These are phyloP conservation scores for Hydractinia symbiolongicarpus DNA, from an alignment of 30 jellyfish, hydroid and myxozoan genomes.

Conservation along the genomic window DNA sequence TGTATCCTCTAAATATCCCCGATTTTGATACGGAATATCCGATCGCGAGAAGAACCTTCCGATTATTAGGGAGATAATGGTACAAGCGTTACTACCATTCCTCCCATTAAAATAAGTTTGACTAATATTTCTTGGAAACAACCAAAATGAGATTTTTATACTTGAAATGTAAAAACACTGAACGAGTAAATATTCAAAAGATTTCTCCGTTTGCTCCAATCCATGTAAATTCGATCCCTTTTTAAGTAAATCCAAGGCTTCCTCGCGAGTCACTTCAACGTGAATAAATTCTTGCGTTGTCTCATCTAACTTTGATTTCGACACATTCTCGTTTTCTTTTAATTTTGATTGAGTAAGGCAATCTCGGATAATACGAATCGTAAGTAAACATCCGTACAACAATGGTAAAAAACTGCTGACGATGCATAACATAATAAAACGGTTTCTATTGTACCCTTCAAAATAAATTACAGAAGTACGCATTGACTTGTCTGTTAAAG, in stretches of 20 bases:
- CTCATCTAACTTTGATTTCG: not conserved
- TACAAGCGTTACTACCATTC: constrained; percentile 98
- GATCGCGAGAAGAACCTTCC: constrained; percentile 96
- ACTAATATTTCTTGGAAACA: constrained; percentile 71
- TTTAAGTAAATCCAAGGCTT: constrained; percentile 44
- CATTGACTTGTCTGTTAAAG: not conserved
- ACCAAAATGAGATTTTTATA: constrained; percentile 67
- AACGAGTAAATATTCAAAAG: constrained; percentile 21
- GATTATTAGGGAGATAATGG: constrained; percentile 72
- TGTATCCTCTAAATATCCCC: constrained; percentile 56
- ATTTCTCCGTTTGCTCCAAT: not conserved
- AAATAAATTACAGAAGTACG: constrained; percentile 29
- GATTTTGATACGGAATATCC: constrained; percentile 48
- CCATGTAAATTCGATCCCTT: constrained; percentile 18
- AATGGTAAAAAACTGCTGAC: constrained; percentile 69
- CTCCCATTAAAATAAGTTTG: constrained; percentile 97
- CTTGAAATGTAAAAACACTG: constrained; percentile 62
- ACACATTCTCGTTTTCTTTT: not conserved
- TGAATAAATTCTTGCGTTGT: constrained; percentile 29
- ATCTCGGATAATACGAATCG: constrained; percentile 8
- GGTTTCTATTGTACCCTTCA: constrained; percentile 59
- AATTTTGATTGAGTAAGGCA: not conserved
- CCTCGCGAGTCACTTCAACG: constrained; percentile 35
- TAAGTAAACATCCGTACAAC: constrained; percentile 41
- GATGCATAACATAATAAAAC: constrained; percentile 56